Conservation (phyloP, 1,140 invertebrate species). For the Magallana angulata region DNA sequence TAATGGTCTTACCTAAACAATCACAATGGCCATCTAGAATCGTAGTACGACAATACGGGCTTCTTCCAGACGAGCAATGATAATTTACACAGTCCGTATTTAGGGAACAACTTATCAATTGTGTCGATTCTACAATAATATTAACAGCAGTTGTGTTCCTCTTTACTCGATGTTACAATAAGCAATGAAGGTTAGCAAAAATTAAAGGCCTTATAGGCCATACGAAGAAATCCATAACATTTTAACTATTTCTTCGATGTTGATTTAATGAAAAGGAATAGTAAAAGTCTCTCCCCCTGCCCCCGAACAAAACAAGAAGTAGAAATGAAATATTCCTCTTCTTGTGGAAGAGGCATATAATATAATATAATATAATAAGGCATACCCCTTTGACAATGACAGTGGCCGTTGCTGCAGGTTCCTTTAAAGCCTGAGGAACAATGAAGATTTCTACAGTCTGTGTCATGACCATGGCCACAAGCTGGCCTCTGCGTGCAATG, state of each 20-base stretch:
- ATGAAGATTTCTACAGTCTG: neutral
- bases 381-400: neutral
- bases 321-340: too few species aligned
- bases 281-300: too few species aligned
- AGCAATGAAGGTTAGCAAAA: too few species aligned
- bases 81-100: neutral
- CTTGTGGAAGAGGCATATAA: too few species aligned
- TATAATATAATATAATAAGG: too few species aligned
- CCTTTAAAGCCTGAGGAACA: neutral
- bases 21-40: neutral
- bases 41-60: neutral
- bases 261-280: too few species aligned
- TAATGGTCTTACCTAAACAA: neutral
- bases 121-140: neutral
- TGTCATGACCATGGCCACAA: neutral
- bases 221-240: too few species aligned
- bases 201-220: too few species aligned
- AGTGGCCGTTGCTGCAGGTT: neutral
- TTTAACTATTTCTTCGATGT: too few species aligned
- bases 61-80: neutral
- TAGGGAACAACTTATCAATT: neutral
- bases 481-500: neutral
- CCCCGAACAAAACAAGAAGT: too few species aligned
- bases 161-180: too few species aligned
- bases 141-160: too few species aligned